A percentile compares a stretch with the other conserved stretches of the same genome.
Conservation (phyloP, 2,797 vertebrate genomes). For the Emys orbicularis region DNA sequence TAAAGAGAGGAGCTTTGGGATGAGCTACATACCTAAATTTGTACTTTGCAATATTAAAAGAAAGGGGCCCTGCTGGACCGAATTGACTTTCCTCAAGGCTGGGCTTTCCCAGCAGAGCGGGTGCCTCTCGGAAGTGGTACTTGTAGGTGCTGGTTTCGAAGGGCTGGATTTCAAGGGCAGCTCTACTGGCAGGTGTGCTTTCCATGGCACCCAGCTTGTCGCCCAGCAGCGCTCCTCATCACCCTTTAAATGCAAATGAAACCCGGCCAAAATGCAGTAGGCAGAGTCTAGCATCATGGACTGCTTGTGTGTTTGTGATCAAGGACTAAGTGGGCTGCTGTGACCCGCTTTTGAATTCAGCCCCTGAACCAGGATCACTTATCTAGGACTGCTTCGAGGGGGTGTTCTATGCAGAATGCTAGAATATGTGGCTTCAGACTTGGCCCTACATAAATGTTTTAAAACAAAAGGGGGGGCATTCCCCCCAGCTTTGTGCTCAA, state of each 20-base stretch:
- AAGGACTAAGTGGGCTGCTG: accelerated
- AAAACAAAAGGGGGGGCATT: neutral
- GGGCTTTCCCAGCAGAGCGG: neutral
- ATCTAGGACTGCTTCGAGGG: accelerated
- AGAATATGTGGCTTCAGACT: accelerated
- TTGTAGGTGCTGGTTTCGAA: neutral
- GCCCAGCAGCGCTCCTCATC: neutral
- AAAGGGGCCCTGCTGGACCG: neutral
- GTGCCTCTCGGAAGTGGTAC: neutral
- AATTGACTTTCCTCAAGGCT: accelerated
- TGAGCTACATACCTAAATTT: neutral
- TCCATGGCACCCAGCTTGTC: neutral
- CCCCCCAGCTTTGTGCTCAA: neutral
- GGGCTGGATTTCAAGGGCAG: neutral
- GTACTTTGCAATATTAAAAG: neutral
- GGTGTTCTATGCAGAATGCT: accelerated
- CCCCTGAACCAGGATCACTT: accelerated
- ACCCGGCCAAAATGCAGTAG: accelerated
- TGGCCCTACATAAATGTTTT: neutral
- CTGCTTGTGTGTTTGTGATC: accelerated
- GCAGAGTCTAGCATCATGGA: accelerated
- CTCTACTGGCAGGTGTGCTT: neutral
- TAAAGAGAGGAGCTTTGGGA: neutral
- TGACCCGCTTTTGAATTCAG: neutral
- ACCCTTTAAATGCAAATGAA: neutral